Base-by-base conservation (phyloP, 2,888 invertebrate species). In the Parochlus steinenii region DNA sequence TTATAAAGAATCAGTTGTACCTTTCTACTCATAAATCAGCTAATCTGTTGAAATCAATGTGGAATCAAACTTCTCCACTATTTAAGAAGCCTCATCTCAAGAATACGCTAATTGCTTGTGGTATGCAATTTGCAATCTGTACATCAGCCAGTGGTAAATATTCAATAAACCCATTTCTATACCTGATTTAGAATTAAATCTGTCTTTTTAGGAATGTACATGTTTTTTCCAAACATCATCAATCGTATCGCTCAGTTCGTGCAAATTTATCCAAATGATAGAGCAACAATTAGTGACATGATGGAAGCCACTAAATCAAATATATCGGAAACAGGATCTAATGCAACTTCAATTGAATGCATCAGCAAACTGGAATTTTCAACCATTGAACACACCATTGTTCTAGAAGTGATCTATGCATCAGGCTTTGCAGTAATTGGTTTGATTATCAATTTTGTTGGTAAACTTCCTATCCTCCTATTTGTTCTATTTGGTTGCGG, bases 11-110 rank as follows among this genome's bases (percentile, higher is more conserved):
- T n/a, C n/a, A n/a, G n/a, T n/a, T n/a, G n/a, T n/a, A n/a, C n/a
- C n/a, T n/a, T n/a, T 32, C 33, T 16, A 33, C 33, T 19, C 24
- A 33, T 20, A 31, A 19, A 4, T 25, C 23, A 24, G 16, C 20
- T 19, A 10, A 11, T 10, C 34, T 49, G 2, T 41, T 51, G 2
- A 46, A 42, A 16, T 49, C 50, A 3, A 53, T 55, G 52, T 55
- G 53, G 52, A 33, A 37, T 10, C 56, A 56, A 44, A 56, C 55
- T 3, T 46, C 47, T 16, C 54, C 55, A 3, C 44, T 56, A 4
- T 55, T 56, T 41, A 48, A 45, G 36, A 43, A 45, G 2, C 47
- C 49, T 26, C 48, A 53, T 41, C 39, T 52, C 22, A 43, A 44
- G 6, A 49, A 45, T 28, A 55, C 54, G 0, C 27, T 50, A 4